Evolutionary conservation across 2,888 invertebrate species (phyloP).

Genomic region (Willowsia nigromaculata): DNA sequence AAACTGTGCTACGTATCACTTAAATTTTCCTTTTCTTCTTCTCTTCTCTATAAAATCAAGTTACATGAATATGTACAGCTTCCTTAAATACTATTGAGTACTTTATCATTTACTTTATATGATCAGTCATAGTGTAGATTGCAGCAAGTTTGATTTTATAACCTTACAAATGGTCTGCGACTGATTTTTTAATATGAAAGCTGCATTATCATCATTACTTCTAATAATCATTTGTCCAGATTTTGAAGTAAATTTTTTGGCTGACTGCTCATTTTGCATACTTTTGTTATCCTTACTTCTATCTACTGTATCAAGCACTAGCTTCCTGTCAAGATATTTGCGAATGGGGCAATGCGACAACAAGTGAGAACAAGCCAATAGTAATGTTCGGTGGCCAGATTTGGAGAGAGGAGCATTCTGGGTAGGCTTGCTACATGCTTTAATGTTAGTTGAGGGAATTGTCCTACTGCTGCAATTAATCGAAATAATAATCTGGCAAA

Average conservation of each 20-base stretch:
- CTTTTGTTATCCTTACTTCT: not conserved
- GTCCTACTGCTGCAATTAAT: constrained; percentile 13
- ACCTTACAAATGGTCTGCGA: not conserved
- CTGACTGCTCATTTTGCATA: not conserved
- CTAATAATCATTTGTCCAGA: not conserved
- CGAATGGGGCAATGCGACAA: not conserved
- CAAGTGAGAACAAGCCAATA: not conserved
- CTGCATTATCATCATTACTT: not conserved
- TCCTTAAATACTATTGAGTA: not conserved
- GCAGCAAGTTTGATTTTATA: not conserved
- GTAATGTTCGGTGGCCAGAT: not conserved
- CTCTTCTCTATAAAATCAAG: too few species aligned
- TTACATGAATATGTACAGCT: not conserved
- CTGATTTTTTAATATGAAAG: not conserved
- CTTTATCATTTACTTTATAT: not conserved
- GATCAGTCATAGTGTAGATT: constrained; percentile 8
- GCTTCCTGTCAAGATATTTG: not conserved
- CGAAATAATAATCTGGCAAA: not conserved
- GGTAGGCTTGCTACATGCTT: not conserved
- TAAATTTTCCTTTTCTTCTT: not conserved
- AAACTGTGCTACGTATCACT: not conserved
- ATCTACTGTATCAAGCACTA: not conserved
- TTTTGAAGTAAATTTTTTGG: not conserved
- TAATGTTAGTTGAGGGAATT: not conserved
- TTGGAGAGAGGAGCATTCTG: not conserved